Evolutionary conservation across 2,113 vertebrate genomes (phyloP), one percentile per base, ranked within the genome.

Genomic region (Xenopus laevis): DNA sequence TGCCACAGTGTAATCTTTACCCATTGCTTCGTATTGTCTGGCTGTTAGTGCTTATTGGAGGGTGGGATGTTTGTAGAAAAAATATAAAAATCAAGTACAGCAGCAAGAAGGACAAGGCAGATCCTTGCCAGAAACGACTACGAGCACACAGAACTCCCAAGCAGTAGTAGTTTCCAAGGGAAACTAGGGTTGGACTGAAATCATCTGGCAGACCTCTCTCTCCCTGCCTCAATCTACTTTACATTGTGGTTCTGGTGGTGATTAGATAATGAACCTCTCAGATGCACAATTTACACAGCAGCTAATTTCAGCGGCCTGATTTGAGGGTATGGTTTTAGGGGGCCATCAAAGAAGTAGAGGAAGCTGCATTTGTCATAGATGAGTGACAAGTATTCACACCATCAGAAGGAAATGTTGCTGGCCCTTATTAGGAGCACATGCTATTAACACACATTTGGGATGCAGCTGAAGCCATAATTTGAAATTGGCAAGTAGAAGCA

Each of bases 181-280:
- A 92, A 92, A 91, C 89, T n/a, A 53, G 79, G 88, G 84, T 87
- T 86, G 82, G 78, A 75, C 81, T 87, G 84, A 92, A 93, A 91
- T 93, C 89, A 91, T 86, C 87, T 91, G 91, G 89, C 91, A 92
- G 87, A 87, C 88, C 92, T 91, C 84, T 91, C 84, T 82, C 63
- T 86, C 87, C 86, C 87, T 84, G 92, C 91, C 93, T 95, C 93
- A 94, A 92, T 91, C 89, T 92, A 93, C 87, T 91, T 94, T 92
- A 93, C 92, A 91, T 90, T 83, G 85, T 90, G 90, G 93, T 89
- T 92, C 89, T 91, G 91, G 92, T 87, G 91, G 92, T 96, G 94
- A 97, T 98, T 97, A 95, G 92, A 95, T 96, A 98, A 96, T 98
- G 93, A 94, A 95, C 90, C 93, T 93, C 91, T 95, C 90, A 94